These are phyloP conservation scores for Pseudobourletiella spinata DNA, from an alignment of 1,140 invertebrate genomes.

Conservation along the genomic window DNA sequence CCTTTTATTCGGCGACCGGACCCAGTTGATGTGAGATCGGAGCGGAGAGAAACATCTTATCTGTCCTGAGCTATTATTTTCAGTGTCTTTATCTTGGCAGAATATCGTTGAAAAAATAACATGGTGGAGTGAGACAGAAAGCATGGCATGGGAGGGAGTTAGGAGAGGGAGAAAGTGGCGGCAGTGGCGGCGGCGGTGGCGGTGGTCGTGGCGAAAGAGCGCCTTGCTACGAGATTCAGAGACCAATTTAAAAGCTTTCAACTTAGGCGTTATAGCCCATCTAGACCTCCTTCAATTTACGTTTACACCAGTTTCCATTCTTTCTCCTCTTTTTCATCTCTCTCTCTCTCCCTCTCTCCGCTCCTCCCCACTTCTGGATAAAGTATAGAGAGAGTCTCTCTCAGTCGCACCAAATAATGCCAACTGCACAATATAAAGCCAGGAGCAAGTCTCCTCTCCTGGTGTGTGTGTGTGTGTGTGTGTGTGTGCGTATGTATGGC, in stretches of 20 bases:
- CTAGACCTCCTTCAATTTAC: neutral
- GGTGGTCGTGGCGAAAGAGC: neutral
- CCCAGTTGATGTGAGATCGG: too few relatives aligned
- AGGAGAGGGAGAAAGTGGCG: neutral
- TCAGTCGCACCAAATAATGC: conserved; percentile 1
- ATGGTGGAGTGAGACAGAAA: neutral
- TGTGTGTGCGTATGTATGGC: too few relatives aligned
- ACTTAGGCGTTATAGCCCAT: conserved; percentile 29
- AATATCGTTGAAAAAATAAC: conserved; percentile 26
- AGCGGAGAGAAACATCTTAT: conserved; percentile 15
- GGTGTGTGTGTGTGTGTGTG: too few relatives aligned
- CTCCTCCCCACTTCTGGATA: neutral
- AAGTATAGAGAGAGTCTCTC: conserved; percentile 6
- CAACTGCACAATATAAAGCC: neutral
- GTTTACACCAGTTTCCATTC: conserved; percentile 3
- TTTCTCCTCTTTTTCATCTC: conserved; percentile 20
- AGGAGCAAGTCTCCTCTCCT: neutral
- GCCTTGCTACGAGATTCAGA: conserved; percentile 13
- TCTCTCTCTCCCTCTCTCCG: conserved; percentile 9
- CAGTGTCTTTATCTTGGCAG: conserved; percentile 32
- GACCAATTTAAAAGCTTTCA: conserved; percentile 34
- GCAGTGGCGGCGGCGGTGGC: too few relatives aligned
- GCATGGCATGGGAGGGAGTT: neutral
- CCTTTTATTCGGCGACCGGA: too few relatives aligned
- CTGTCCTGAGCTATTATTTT: conserved; percentile 29